phyloP scores from a whole-genome alignment of 1,140 invertebrate genomes.

The Cyphomyrmex costatus region DNA sequence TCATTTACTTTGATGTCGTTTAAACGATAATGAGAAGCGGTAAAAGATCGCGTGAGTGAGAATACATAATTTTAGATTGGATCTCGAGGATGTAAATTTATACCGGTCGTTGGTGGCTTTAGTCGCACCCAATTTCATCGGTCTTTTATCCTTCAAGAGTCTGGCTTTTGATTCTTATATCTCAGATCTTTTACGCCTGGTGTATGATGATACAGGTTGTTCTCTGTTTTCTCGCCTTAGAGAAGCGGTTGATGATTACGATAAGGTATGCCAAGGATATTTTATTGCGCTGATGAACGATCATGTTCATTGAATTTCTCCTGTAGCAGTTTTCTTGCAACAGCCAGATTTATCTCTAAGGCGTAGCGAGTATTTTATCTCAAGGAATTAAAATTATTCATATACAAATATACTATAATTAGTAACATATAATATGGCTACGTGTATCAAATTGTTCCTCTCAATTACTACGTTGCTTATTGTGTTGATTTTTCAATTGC shows the following conservation, averaged over 20 bases:
- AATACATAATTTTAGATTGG: background rate
- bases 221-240: background rate
- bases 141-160: background rate
- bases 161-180: constrained; percentile 1
- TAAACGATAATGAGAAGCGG: background rate
- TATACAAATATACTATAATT: too few species aligned
- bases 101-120: background rate
- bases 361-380: background rate
- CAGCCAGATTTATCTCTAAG: background rate
- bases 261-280: background rate
- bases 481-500: background rate
- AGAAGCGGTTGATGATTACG: background rate
- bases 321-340: background rate
- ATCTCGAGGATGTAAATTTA: background rate
- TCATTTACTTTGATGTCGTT: background rate
- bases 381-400: background rate
- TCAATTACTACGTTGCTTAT: background rate
- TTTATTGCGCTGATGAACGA: background rate
- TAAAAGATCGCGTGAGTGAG: background rate
- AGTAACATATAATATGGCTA: background rate
- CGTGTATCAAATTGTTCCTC: background rate
- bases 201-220: background rate
- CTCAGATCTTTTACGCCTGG: background rate
- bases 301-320: constrained; percentile 18
- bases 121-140: background rate